These are phyloP conservation scores for Hyaena hyaena DNA, from an alignment of 2,113 vertebrate species.

Conservation along the genomic window DNA sequence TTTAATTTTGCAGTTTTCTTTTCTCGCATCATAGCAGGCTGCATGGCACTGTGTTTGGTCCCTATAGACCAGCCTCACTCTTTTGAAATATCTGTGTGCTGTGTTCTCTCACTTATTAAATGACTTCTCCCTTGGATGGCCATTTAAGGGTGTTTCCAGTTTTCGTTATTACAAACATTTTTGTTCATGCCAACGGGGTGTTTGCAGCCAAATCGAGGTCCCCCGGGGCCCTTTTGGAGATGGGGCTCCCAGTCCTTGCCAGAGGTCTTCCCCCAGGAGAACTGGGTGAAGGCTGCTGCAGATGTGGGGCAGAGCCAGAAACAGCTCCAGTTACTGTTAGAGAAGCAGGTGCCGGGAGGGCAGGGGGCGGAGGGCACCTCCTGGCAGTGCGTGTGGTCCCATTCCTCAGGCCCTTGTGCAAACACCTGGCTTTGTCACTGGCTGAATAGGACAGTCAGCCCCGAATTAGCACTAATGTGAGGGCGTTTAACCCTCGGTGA, in stretches of 20 bases:
- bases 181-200: rapidly evolving
- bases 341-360: conserved; percentile 52
- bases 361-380: neutral
- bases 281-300: neutral
- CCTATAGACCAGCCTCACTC: neutral
- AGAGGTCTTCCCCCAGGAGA: neutral
- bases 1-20: neutral
- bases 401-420: conserved; percentile 74
- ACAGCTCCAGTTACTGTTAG: neutral
- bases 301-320: neutral
- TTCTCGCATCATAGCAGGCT: neutral
- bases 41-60: rapidly evolving
- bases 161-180: neutral
- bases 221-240: neutral
- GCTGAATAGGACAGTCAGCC: conserved; percentile 77
- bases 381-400: conserved; percentile 73
- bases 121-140: neutral
- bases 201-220: neutral
- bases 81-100: neutral
- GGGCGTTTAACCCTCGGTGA: conserved; percentile 70
- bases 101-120: neutral
- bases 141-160: neutral
- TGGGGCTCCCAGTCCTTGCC: neutral
- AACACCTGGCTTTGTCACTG: conserved; percentile 73
- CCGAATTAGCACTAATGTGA: conserved; percentile 77